Evolutionary conservation across 1,140 invertebrate species (phyloP).

Genomic region (Scaptomyza hsui): DNA sequence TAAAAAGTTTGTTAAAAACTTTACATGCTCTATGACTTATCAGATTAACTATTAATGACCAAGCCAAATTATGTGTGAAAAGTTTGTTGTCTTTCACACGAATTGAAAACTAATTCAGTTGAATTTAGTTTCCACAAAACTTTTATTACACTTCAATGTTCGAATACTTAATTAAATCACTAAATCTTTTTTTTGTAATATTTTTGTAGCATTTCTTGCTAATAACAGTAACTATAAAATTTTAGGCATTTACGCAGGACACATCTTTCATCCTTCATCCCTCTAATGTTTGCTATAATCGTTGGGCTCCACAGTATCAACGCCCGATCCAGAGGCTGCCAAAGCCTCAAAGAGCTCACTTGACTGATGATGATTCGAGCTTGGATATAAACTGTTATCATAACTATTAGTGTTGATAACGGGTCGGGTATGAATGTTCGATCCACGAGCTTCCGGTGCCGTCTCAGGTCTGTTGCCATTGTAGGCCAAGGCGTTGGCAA

Average conservation of each 20-base stretch:
- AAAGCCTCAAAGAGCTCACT: conserved; percentile 74
- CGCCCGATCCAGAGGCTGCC: conserved; percentile 14
- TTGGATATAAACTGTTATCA: conserved; percentile 49
- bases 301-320: conserved; percentile 50
- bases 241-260: too few relatives aligned
- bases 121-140: background rate
- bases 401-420: conserved; percentile 27
- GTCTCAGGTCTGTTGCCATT: conserved; percentile 43
- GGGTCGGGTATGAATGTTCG: conserved; percentile 27
- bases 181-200: conserved; percentile 55
- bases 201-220: conserved; percentile 78
- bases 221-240: conserved; percentile 31
- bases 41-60: too few relatives aligned
- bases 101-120: background rate
- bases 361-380: conserved; percentile 67
- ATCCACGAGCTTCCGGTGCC: conserved; percentile 17
- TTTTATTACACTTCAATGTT: background rate
- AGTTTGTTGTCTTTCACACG: too few relatives aligned
- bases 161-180: background rate
- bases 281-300: conserved; percentile 75
- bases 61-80: too few relatives aligned
- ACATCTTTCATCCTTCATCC: background rate
- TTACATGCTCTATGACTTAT: too few relatives aligned
- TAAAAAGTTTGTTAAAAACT: too few relatives aligned
- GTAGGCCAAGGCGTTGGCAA: conserved; percentile 39